phyloP scores from a whole-genome alignment of 2,888 invertebrate genomes.

The Agapetus fuscipes region DNA sequence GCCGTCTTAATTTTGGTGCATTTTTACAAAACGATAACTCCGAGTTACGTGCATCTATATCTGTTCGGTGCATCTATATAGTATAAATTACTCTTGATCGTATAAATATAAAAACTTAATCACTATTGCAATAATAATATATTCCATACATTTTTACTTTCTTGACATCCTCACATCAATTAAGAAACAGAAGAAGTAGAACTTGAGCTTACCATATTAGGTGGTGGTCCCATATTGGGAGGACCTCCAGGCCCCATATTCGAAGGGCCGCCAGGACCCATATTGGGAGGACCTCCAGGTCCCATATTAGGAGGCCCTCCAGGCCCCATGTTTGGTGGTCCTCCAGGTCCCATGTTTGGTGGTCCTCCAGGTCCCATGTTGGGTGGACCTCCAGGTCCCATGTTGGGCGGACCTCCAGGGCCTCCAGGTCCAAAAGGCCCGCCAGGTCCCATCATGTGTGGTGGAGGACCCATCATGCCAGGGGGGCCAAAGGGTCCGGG shows the following conservation, averaged over 20 bases:
- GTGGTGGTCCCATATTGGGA: conserved; percentile 43
- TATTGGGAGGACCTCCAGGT: conserved; percentile 25
- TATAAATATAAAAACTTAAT: too few species aligned
- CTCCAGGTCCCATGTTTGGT: conserved; percentile 38
- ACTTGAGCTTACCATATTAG: conserved; percentile 53
- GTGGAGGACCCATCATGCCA: conserved; percentile 37
- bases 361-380: conserved; percentile 49
- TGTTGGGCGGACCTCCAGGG: conserved; percentile 36
- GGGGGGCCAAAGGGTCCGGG: conserved; percentile 42
- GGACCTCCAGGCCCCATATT: conserved; percentile 43
- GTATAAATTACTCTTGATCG: too few species aligned
- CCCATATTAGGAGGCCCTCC: conserved; percentile 39
- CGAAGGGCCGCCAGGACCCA: conserved; percentile 38
- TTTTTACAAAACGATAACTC: too few species aligned
- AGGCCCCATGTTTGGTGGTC: conserved; percentile 41
- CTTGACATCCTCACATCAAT: too few species aligned
- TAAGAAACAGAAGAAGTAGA: too few species aligned
- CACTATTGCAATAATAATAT: too few species aligned
- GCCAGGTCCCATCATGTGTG: conserved; percentile 46
- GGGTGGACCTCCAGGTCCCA: conserved; percentile 45
- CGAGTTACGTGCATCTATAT: too few species aligned
- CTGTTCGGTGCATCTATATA: too few species aligned
- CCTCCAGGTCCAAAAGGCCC: conserved; percentile 42
- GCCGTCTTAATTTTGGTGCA: too few species aligned
- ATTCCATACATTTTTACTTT: too few species aligned